These are phyloP conservation scores for Leptopilina syphax DNA, from an alignment of 2,888 invertebrate genomes.

Conservation along the genomic window DNA sequence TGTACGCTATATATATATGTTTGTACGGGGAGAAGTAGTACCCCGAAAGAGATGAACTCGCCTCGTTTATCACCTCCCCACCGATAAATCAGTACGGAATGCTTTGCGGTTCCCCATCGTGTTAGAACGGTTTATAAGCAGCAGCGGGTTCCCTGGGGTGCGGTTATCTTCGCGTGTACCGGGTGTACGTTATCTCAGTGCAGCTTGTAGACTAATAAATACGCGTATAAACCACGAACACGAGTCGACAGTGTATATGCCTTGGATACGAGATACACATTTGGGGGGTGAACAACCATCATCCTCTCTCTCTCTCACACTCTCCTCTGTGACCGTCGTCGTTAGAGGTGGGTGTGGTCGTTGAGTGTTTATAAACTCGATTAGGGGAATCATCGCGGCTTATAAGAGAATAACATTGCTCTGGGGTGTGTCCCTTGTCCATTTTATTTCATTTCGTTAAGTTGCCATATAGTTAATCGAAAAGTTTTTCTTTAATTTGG, in stretches of 20 bases:
- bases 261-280: slow-evolving; percentile 43
- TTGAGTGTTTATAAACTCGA: slow-evolving; percentile 70
- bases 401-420: slow-evolving; percentile 41
- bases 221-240: slow-evolving; percentile 59
- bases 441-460: slow-evolving; percentile 9
- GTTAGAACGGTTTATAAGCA: slow-evolving; percentile 72
- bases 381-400: slow-evolving; percentile 68
- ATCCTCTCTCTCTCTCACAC: background rate
- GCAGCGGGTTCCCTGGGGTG: slow-evolving; percentile 69
- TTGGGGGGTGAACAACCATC: slow-evolving; percentile 50
- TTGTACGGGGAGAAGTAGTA: slow-evolving; percentile 44
- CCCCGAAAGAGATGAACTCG: slow-evolving; percentile 67
- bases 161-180: slow-evolving; percentile 74
- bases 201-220: slow-evolving; percentile 66
- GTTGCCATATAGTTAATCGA: background rate
- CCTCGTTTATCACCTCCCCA: slow-evolving; percentile 71
- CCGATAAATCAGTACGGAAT: slow-evolving; percentile 74
- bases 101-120: slow-evolving; percentile 74
- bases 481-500: too few relatives aligned
- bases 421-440: slow-evolving; percentile 47
- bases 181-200: slow-evolving; percentile 72
- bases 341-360: slow-evolving; percentile 68
- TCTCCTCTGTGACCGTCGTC: too few relatives aligned
- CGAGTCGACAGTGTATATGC: slow-evolving; percentile 38
- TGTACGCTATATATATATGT: slow-evolving; percentile 1